Percentiles rank a stretch among this genome's conserved stretches.
These are phyloP conservation scores for Lepidurus apus DNA, from an alignment of 1,140 invertebrate species.

Conservation along the genomic window DNA sequence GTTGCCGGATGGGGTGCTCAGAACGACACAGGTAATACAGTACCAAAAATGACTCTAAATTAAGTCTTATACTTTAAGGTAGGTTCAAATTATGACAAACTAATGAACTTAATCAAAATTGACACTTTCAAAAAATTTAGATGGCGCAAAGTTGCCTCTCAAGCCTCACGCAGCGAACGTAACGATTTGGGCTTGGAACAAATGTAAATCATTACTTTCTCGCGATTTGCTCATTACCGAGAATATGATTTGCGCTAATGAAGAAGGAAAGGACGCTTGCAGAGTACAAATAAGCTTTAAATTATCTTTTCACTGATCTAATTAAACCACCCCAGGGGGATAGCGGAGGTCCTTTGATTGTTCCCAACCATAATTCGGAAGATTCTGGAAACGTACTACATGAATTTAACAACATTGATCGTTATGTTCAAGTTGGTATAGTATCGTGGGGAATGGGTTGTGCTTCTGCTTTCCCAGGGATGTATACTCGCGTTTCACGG, in stretches of 20 bases:
- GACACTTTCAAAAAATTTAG: neutral
- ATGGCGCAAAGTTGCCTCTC: neutral
- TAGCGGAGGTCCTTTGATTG: constrained; percentile 24
- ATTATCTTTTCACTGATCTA: neutral
- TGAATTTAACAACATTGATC: neutral
- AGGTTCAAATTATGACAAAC: no score
- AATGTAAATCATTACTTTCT: neutral
- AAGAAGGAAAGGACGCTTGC: constrained; percentile 25
- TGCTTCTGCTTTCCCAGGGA: constrained; percentile 8
- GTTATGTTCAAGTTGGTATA: constrained; percentile 23
- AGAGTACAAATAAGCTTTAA: neutral
- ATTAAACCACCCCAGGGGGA: neutral
- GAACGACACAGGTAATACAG: neutral
- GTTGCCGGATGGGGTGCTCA: neutral
- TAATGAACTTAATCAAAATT: no score
- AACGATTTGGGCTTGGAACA: neutral
- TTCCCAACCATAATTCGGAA: neutral
- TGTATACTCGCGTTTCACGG: constrained; percentile 20
- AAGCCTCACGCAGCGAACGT: neutral
- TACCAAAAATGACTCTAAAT: neutral
- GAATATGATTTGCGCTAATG: constrained; percentile 25
- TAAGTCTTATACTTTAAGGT: no score
- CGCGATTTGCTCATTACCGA: neutral
- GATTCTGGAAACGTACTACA: neutral
- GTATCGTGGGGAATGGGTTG: constrained; percentile 29